phyloP scores from a whole-genome alignment of 2,797 vertebrate species.

The Anabas testudineus region DNA sequence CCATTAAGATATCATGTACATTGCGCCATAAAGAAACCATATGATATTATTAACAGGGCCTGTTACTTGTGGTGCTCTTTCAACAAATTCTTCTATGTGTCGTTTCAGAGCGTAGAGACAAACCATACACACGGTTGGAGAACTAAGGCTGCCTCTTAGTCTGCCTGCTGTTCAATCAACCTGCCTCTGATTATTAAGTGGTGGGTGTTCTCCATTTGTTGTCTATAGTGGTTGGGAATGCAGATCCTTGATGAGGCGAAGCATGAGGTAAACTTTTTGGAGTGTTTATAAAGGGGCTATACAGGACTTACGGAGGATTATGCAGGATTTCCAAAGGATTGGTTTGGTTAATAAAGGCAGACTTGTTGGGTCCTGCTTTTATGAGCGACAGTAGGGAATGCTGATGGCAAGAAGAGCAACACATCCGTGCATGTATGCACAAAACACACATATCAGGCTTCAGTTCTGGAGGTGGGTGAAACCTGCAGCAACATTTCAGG shows the following conservation, averaged over 20 bases:
- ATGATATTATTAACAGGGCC: too few relatives aligned
- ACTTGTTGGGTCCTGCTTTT: slow-evolving; percentile 66
- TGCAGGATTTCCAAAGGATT: slow-evolving; percentile 67
- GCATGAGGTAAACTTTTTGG: slow-evolving; percentile 73
- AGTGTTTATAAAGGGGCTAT: slow-evolving; percentile 77
- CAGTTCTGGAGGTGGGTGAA: slow-evolving; percentile 39
- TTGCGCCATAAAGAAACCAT: too few relatives aligned
- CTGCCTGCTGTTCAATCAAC: slow-evolving; percentile 43
- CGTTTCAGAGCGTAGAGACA: too few relatives aligned
- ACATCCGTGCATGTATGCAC: slow-evolving; percentile 5
- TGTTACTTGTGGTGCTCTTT: too few relatives aligned
- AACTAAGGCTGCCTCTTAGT: slow-evolving; percentile 47
- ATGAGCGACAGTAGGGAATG: slow-evolving; percentile 26
- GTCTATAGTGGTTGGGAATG: slow-evolving; percentile 61
- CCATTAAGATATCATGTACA: too few relatives aligned
- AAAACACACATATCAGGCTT: slow-evolving; percentile 23
- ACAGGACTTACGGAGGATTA: slow-evolving; percentile 64
- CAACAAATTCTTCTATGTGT: too few relatives aligned
- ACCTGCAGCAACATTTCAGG: slow-evolving; percentile 44
- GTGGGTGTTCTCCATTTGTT: slow-evolving; percentile 57
- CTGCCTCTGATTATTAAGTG: slow-evolving; percentile 60
- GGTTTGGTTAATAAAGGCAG: slow-evolving; percentile 72
- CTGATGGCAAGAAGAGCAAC: slow-evolving; percentile 5
- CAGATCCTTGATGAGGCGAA: slow-evolving; percentile 67
- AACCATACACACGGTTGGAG: too few relatives aligned